Evolutionary conservation across 1,140 invertebrate species (phyloP), one percentile per base, ranked within the genome.

Genomic region (Drosophila serrata): DNA sequence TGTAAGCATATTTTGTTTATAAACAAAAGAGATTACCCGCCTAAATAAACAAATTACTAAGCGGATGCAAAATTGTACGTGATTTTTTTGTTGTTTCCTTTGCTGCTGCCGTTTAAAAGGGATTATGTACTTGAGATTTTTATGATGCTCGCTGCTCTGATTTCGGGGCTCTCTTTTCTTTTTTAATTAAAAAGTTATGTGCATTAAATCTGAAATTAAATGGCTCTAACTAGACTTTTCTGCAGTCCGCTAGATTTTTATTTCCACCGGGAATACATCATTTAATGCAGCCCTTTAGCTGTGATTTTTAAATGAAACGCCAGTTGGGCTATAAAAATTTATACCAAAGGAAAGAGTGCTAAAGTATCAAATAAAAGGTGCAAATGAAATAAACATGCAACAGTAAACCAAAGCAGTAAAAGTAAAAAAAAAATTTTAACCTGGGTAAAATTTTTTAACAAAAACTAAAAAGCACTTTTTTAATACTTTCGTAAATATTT

Each of bases 31-130:
- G 62, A 11, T 8, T 63, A 60, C 11, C 27, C 17, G 57, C 80
- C 84, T 82, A 87, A 87, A 69, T 84, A 87, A 87, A 88, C 84
- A 88, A 88, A 84, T 88, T 87, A 88, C 75, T 87, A 88, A 88
- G 67, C 55, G 72, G 61, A 53, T 45, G 77, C 61, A 55, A 22
- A 65, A 75, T 24, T 48, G 59, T 59, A 46, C 61, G 63, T 57
- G 35, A 40, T 76, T 75, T 40, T 40, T 13, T 48, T 63, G 27
- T 39, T 56, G 31, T 42, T 67, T 63, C 15, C 29, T 40, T 63
- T 61, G 27, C 43, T 49, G 45, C 58, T 37, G 33, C 65, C 79
- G 72, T 62, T 70, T 80, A 58, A 82, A 87, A 88, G 55, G 80
- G 82, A 82, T 88, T 87, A 80, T 82, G 63, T 63, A 64, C 76